phyloP scores from a whole-genome alignment of 2,888 invertebrate genomes.

The Cloeon dipterum region DNA sequence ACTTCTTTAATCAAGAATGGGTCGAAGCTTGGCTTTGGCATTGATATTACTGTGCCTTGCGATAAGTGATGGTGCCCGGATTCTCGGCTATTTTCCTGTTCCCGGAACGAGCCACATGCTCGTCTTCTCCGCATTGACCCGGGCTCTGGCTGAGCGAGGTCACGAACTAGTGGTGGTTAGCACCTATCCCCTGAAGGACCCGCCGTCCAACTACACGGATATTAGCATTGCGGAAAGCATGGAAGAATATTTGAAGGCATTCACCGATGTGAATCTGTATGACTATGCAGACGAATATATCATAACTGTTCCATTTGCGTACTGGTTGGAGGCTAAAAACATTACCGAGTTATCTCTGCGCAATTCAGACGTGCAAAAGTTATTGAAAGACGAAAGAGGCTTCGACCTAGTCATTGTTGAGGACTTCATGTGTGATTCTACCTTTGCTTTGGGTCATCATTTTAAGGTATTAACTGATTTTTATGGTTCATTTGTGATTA shows the following conservation, averaged over 20 bases:
- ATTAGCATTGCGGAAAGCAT: not conserved
- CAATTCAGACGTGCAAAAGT: no score
- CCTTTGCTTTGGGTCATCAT: constrained; percentile 29
- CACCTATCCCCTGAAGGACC: constrained; percentile 1
- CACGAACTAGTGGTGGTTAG: constrained; percentile 6
- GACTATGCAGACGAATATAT: no score
- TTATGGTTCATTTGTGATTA: not conserved
- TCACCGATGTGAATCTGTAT: no score
- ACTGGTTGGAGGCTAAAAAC: not conserved
- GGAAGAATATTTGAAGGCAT: constrained; percentile 8
- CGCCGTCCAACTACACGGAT: constrained; percentile 3
- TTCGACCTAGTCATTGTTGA: constrained; percentile 25
- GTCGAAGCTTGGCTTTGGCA: no score
- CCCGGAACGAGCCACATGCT: constrained; percentile 1
- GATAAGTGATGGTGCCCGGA: constrained; percentile 2
- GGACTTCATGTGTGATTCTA: constrained; percentile 34
- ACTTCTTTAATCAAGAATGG: no score
- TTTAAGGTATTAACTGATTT: constrained; percentile 23
- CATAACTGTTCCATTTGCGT: not conserved
- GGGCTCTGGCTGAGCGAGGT: constrained; percentile 4
- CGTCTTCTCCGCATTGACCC: constrained; percentile 1
- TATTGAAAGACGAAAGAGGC: not conserved
- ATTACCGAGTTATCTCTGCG: no score
- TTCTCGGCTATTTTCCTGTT: constrained; percentile 3
- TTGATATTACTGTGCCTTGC: no score